phyloP scores from a whole-genome alignment of 2,888 invertebrate genomes.

The Dastarcus helophoroides region DNA sequence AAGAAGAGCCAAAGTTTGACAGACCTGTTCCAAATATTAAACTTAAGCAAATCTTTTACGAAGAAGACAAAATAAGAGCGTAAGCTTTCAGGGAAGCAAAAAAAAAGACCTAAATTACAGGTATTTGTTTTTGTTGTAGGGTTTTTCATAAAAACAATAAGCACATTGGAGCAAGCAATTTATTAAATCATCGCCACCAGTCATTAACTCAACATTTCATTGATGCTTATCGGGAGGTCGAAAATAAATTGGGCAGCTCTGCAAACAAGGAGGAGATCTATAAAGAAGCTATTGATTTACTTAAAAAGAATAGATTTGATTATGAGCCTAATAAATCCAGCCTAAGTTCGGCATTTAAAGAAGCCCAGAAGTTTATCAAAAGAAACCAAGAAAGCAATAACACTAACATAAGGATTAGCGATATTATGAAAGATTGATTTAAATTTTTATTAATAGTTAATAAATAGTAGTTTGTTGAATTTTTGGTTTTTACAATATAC shows the following conservation, averaged over 20 bases:
- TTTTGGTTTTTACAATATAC: too few relatives aligned
- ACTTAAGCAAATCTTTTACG: slow-evolving; percentile 63
- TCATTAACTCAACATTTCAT: slow-evolving; percentile 51
- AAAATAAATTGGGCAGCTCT: slow-evolving; percentile 39
- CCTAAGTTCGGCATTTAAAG: slow-evolving; percentile 25
- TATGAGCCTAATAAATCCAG: slow-evolving; percentile 19
- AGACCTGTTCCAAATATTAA: slow-evolving; percentile 50
- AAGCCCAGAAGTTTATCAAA: slow-evolving; percentile 13
- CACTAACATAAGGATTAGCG: slow-evolving; percentile 24
- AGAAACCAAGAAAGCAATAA: slow-evolving; percentile 8
- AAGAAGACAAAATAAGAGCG: slow-evolving; percentile 78
- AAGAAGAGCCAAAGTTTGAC: slow-evolving; percentile 66
- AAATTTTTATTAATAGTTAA: too few relatives aligned
- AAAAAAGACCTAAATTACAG: neutral
- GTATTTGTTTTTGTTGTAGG: slow-evolving; percentile 36
- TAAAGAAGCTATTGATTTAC: slow-evolving; percentile 37
- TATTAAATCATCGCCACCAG: slow-evolving; percentile 41
- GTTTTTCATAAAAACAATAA: slow-evolving; percentile 53
- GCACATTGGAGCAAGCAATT: slow-evolving; percentile 43
- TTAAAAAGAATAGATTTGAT: slow-evolving; percentile 28
- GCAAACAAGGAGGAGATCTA: slow-evolving; percentile 37
- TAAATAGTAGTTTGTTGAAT: too few relatives aligned
- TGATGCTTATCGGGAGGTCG: slow-evolving; percentile 47
- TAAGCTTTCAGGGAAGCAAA: slow-evolving; percentile 38
- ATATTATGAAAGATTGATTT: slow-evolving; percentile 31